These are phyloP conservation scores for Anoplophora glabripennis DNA, from an alignment of 1,140 invertebrate species.

Conservation along the genomic window DNA sequence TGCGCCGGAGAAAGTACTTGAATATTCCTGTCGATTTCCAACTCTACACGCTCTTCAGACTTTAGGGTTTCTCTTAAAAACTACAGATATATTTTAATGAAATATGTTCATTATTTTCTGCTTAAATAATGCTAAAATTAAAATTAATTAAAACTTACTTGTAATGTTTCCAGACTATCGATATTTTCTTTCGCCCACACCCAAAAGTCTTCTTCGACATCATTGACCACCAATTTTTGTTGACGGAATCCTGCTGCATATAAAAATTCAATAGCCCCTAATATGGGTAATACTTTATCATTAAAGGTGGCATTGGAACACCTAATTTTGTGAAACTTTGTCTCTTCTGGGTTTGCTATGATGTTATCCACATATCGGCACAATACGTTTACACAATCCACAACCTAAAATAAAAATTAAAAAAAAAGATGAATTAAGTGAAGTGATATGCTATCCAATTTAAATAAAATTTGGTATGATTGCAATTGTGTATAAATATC, in stretches of 20 bases:
- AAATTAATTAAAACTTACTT: slow-evolving; percentile 45
- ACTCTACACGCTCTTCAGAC: slow-evolving; percentile 74
- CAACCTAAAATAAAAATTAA: slow-evolving; percentile 56
- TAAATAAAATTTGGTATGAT: too few relatives aligned
- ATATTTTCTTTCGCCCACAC: slow-evolving; percentile 60
- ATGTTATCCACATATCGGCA: slow-evolving; percentile 91
- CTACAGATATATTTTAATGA: slow-evolving; percentile 49
- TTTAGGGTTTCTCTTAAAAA: slow-evolving; percentile 70
- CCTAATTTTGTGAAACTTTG: slow-evolving; percentile 89
- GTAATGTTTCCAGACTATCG: slow-evolving; percentile 56
- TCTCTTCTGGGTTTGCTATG: slow-evolving; percentile 76
- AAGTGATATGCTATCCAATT: too few relatives aligned
- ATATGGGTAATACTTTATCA: slow-evolving; percentile 76
- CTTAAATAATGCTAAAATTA: not conserved
- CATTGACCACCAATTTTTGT: slow-evolving; percentile 56
- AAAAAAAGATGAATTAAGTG: not conserved
- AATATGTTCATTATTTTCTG: not conserved
- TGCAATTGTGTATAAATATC: too few relatives aligned
- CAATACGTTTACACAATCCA: slow-evolving; percentile 79
- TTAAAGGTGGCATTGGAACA: slow-evolving; percentile 72
- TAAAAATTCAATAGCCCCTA: slow-evolving; percentile 80
- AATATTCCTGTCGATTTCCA: slow-evolving; percentile 81
- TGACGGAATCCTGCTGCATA: slow-evolving; percentile 78
- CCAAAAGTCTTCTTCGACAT: slow-evolving; percentile 60
- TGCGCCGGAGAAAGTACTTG: slow-evolving; percentile 80